phyloP scores from a whole-genome alignment of 2,888 invertebrate genomes.

The Eudemis profundana region DNA sequence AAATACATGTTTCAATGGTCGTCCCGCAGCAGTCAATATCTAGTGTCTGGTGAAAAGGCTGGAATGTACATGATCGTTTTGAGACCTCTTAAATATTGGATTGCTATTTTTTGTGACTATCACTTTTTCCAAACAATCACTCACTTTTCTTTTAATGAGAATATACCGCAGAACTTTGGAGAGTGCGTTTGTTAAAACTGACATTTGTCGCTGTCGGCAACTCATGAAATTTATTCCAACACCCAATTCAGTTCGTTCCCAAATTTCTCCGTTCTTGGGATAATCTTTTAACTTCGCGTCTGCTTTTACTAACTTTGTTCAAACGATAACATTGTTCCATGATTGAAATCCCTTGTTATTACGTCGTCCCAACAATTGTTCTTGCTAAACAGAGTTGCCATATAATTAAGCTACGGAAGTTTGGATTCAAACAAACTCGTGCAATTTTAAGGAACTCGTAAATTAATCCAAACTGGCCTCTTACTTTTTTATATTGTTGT shows the following conservation, averaged over 20 bases:
- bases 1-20: too few relatives aligned
- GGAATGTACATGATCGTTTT: too few relatives aligned
- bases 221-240: constrained; percentile 4
- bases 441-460: not conserved
- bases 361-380: constrained; percentile 8
- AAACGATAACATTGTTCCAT: constrained; percentile 26
- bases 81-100: too few relatives aligned
- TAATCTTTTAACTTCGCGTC: constrained; percentile 21
- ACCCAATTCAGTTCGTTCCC: constrained; percentile 1
- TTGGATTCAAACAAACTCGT: constrained; percentile 4
- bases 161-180: not conserved
- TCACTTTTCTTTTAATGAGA: too few relatives aligned
- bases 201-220: not conserved
- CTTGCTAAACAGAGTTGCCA: constrained; percentile 14
- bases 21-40: too few relatives aligned
- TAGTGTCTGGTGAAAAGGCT: too few relatives aligned
- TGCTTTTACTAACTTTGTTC: constrained; percentile 11
- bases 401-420: constrained; percentile 19
- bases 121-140: too few relatives aligned
- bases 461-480: not conserved
- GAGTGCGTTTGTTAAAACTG: not conserved
- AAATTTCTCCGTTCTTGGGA: not conserved
- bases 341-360: constrained; percentile 31
- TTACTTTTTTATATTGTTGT: not conserved
- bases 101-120: too few relatives aligned